Evolutionary conservation across 1,140 invertebrate species (phyloP).

Genomic region (Aradophagus sp.): DNA sequence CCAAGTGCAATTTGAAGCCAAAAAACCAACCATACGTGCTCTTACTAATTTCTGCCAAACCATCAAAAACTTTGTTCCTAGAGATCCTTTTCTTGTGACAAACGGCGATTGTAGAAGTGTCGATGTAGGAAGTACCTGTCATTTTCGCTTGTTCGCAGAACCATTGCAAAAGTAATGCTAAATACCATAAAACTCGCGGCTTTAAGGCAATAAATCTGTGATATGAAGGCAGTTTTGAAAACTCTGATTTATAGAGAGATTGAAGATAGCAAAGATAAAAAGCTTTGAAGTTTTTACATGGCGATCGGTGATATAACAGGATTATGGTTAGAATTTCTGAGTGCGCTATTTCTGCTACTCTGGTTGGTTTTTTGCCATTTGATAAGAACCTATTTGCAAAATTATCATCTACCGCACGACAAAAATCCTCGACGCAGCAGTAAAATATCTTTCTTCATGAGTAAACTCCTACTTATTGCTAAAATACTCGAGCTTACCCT

Average conservation of each 20-base stretch:
- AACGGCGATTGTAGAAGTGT: constrained; percentile 2
- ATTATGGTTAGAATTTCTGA: constrained; percentile 26
- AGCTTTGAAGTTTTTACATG: constrained; percentile 17
- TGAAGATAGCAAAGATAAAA: constrained; percentile 17
- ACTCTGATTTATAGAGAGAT: constrained; percentile 8
- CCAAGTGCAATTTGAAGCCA: no score
- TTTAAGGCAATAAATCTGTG: constrained; percentile 11
- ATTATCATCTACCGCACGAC: constrained; percentile 4
- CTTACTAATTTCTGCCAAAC: no score
- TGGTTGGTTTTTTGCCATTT: constrained; percentile 22
- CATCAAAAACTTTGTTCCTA: constrained; percentile 7
- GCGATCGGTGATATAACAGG: constrained; percentile 18
- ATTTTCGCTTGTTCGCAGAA: constrained; percentile 1
- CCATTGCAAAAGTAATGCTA: constrained; percentile 11
- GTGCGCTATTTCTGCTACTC: constrained; percentile 12
- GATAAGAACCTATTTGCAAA: constrained; percentile 8
- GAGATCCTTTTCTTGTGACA: constrained; percentile 15
- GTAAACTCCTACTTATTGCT: constrained; percentile 2
- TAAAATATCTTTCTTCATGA: constrained; percentile 9
- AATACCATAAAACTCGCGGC: constrained; percentile 12
- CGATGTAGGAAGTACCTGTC: constrained; percentile 12
- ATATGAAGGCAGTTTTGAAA: constrained; percentile 16
- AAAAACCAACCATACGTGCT: no score
- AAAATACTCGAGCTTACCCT: no score
- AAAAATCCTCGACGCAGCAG: constrained; percentile 24